A percentile compares a stretch with the other conserved stretches of the same genome.
These are phyloP conservation scores for Trichosurus vulpecula DNA, from an alignment of 2,797 vertebrate genomes.

Conservation along the genomic window DNA sequence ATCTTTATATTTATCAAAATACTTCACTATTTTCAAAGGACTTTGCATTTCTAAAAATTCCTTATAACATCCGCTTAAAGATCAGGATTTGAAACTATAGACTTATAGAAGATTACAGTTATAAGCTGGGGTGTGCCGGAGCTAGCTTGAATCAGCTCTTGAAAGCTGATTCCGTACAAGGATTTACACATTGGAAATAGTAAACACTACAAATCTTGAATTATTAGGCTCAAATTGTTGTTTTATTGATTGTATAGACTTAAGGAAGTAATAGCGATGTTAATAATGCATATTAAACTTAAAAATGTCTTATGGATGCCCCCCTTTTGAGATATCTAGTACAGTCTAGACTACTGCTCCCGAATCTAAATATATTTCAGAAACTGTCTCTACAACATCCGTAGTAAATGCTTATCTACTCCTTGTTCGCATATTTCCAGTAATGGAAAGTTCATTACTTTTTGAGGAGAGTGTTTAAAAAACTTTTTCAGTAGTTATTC, in stretches of 20 bases:
- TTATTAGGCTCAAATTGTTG: background rate
- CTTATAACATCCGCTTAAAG: background rate
- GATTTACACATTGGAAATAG: background rate
- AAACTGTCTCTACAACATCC: background rate
- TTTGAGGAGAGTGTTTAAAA: background rate
- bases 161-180: background rate
- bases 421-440: background rate
- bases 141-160: background rate
- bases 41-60: background rate
- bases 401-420: background rate
- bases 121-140: background rate
- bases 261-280: background rate
- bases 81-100: background rate
- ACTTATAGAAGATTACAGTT: background rate
- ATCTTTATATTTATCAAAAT: background rate
- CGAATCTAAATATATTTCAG: background rate
- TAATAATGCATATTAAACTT: background rate
- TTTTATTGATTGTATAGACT: background rate
- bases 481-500: background rate
- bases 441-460: background rate
- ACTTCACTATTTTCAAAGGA: background rate
- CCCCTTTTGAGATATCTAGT: background rate
- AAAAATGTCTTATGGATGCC: background rate
- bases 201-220: background rate
- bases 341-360: background rate